Base-by-base conservation (phyloP, 2,888 invertebrate genomes). In the Hirtodrosophila histrioides region DNA sequence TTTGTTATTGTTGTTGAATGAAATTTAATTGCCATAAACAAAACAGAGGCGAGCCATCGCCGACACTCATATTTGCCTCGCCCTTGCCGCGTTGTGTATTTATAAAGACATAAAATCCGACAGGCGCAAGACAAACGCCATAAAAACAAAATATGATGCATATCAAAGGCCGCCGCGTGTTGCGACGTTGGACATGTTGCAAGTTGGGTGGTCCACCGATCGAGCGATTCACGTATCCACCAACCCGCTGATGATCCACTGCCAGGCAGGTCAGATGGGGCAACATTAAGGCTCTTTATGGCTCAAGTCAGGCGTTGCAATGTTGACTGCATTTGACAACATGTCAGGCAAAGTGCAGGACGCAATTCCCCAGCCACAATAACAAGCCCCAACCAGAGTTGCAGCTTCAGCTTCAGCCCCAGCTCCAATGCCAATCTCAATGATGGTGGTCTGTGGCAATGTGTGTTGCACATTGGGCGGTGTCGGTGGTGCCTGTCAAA, bases 11-110 rank as follows among this genome's bases (percentile, higher is more conserved):
- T 67, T 80, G 70, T 86, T 75, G 64, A 74, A 68, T 69, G 69
- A 49, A 75, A 74, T 86, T 86, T 88, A 80, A 86, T 86, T 86
- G 86, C 84, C 72, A 80, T 84, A 86, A 86, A 84, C 88, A 86
- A 86, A 78, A 58, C 61, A 64, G 69, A 48, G 33, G 36, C 36
- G 36, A 10, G 12, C 40, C 54, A 57, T 37, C 63, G 51, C 63
- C 57, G 5, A 27, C 27, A 27, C 67, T 75, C 71, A 64, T 67
- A 54, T 49, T 23, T 48, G 54, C 46, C 61, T 29, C 39, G 44
- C 48, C 17, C 41, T 27, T 39, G 45, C 23, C 40, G 12, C 33
- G 39, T 51, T 65, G 73, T 82, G 84, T 84, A 79, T 88, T 87
- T 87, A 87, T 83, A 85, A 86, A 83, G 70, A 62, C 83, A 84